phyloP scores from a whole-genome alignment of 2,113 vertebrate species.

The Rousettus leschenaultii region DNA sequence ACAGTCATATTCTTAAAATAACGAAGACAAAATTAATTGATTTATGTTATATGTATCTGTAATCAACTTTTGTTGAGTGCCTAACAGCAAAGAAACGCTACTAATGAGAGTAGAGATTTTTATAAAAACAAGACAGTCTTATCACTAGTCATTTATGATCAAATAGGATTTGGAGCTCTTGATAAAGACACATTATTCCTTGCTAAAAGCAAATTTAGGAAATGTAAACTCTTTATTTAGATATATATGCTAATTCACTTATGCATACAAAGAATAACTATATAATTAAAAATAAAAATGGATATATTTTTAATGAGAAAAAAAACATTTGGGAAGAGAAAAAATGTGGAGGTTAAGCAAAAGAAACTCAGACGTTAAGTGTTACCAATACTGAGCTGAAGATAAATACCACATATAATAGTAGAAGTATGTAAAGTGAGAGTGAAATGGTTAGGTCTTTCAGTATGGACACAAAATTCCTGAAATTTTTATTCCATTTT shows the following conservation, averaged over 20 bases:
- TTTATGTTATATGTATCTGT: background rate
- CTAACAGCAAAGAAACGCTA: background rate
- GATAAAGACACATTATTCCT: background rate
- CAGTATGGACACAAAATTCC: background rate
- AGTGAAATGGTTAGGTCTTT: background rate
- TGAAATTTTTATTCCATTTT: background rate
- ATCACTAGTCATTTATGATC: background rate
- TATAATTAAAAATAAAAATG: background rate
- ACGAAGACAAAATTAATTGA: background rate
- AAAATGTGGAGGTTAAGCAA: background rate
- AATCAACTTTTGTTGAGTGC: background rate
- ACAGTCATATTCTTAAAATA: conserved; percentile 7
- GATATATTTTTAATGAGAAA: conserved; percentile 5
- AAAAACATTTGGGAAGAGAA: background rate
- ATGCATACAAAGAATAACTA: background rate
- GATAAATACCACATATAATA: background rate
- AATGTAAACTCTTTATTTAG: background rate
- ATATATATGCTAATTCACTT: background rate
- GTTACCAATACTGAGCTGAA: background rate
- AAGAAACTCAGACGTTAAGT: background rate
- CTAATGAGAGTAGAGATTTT: background rate
- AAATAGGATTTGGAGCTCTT: background rate
- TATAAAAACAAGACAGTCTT: background rate
- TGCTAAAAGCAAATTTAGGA: background rate
- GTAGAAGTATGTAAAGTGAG: background rate